Conservation (phyloP, 2,888 invertebrate genomes). For the Labia minor region DNA sequence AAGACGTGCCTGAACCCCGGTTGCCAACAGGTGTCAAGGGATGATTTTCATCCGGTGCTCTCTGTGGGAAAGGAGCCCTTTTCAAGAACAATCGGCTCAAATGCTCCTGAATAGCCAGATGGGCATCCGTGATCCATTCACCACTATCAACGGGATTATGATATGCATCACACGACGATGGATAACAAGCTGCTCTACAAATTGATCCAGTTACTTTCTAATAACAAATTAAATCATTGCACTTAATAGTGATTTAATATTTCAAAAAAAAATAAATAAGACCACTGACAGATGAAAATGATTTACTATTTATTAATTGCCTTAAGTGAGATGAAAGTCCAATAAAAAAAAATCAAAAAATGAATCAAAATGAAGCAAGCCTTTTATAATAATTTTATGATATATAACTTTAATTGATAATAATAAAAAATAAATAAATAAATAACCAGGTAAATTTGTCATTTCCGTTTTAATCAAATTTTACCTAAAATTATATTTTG, state of each 20-base stretch:
- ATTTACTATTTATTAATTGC: not conserved
- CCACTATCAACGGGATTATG: not conserved
- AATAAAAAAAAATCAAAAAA: not conserved
- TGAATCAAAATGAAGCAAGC: not conserved
- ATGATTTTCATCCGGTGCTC: not conserved
- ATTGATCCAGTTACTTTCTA: not conserved
- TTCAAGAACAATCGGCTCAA: not conserved
- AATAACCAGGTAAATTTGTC: too few species aligned
- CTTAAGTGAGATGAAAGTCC: not conserved
- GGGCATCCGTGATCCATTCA: not conserved
- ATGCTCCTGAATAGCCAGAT: not conserved
- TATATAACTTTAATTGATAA: too few species aligned
- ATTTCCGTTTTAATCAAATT: too few species aligned
- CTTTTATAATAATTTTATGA: not conserved
- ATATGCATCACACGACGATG: not conserved
- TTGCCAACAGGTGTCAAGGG: not conserved
- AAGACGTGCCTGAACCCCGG: not conserved
- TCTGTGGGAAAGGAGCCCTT: not conserved
- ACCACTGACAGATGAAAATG: not conserved
- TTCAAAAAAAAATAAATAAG: not conserved
- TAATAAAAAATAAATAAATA: too few species aligned
- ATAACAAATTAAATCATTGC: not conserved
- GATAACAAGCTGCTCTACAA: constrained; percentile 1
- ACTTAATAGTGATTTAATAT: not conserved
- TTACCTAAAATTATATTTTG: too few species aligned